A percentile compares a stretch with the other conserved stretches of the same genome.
Conservation (phyloP, 2,797 vertebrate species). For the Balearica regulorum region DNA sequence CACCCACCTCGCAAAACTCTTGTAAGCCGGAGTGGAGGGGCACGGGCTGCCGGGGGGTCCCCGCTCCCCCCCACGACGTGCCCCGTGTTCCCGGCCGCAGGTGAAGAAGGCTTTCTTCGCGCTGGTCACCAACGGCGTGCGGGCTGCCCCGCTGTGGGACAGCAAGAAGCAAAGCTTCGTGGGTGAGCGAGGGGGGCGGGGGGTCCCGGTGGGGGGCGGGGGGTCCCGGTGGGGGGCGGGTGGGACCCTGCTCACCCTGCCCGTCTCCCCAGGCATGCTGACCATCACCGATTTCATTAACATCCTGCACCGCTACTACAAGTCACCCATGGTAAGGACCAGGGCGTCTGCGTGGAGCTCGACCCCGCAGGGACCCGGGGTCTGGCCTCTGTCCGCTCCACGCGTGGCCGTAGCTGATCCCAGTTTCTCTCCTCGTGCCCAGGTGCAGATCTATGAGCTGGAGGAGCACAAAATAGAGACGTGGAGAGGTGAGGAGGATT, state of each 20-base stretch:
- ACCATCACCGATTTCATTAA: slow-evolving; percentile 99
- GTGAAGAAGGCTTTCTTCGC: slow-evolving; percentile 99
- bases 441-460: slow-evolving; percentile 98
- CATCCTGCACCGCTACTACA: slow-evolving; percentile 97
- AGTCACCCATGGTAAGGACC: slow-evolving; percentile 90
- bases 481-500: slow-evolving; percentile 87
- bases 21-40: rapidly evolving
- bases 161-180: slow-evolving; percentile 97
- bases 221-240: rapidly evolving
- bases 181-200: slow-evolving; percentile 75
- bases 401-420: rapidly evolving
- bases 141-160: slow-evolving; percentile 96
- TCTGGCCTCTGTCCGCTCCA: rapidly evolving
- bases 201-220: rapidly evolving
- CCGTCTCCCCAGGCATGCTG: slow-evolving; percentile 85
- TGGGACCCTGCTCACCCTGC: neutral
- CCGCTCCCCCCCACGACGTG: neutral
- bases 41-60: rapidly evolving
- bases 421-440: neutral
- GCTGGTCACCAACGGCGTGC: slow-evolving; percentile 93
- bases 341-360: rapidly evolving
- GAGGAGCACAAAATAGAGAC: slow-evolving; percentile 99
- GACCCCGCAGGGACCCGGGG: rapidly evolving
- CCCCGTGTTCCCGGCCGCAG: slow-evolving; percentile 59
- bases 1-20: rapidly evolving